phyloP scores from a whole-genome alignment of 2,888 invertebrate species.

The Hemicrepidius hirtus region DNA sequence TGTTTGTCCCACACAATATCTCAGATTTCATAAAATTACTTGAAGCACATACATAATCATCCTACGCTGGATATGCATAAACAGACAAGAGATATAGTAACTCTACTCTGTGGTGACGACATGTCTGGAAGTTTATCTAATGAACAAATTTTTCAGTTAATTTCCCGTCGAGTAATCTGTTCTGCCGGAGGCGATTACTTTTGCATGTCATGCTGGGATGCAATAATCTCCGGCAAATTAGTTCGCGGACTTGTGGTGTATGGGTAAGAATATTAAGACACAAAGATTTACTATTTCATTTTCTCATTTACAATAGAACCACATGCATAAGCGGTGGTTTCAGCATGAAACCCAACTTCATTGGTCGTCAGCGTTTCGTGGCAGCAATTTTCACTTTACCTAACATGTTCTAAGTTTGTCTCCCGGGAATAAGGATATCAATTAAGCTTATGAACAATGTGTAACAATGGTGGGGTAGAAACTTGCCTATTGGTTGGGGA shows the following conservation, averaged over 20 bases:
- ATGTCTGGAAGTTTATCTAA: slow-evolving; percentile 10
- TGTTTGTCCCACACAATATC: background rate
- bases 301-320: slow-evolving; percentile 20
- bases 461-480: slow-evolving; percentile 32
- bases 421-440: slow-evolving; percentile 37
- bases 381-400: slow-evolving; percentile 30
- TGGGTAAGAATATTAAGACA: background rate
- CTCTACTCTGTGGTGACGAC: background rate
- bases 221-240: slow-evolving; percentile 20
- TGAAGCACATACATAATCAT: background rate
- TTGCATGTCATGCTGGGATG: slow-evolving; percentile 12
- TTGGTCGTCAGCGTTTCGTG: slow-evolving; percentile 22
- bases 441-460: slow-evolving; percentile 36
- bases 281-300: slow-evolving; percentile 21
- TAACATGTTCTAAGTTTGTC: slow-evolving; percentile 23
- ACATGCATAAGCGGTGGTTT: slow-evolving; percentile 18
- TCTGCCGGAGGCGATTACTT: background rate
- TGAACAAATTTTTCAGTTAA: slow-evolving; percentile 14
- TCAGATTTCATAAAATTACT: background rate
- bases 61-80: background rate
- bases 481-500: slow-evolving; percentile 18
- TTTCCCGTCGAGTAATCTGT: slow-evolving; percentile 13
- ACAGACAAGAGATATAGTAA: background rate
- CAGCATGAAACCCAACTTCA: slow-evolving; percentile 23
- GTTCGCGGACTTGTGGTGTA: background rate